Base-by-base conservation (phyloP, 2,888 invertebrate species). In the Hyalella azteca region DNA sequence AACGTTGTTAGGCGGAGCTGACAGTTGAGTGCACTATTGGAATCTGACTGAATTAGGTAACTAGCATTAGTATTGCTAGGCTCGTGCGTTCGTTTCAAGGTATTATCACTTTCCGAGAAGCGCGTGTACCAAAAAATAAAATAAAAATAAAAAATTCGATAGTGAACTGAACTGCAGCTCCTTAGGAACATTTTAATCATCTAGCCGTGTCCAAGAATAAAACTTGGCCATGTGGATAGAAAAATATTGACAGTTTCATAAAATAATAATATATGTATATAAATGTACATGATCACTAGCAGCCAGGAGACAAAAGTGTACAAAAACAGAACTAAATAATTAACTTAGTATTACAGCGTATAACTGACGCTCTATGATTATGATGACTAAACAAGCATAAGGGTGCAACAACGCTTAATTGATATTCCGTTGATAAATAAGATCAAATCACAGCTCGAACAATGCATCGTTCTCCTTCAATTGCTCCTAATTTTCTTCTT, bases 371-470 rank as follows among this genome's bases (percentile, higher is more conserved):
- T 54, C 54, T 54, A 54, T 5, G 54, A 66, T 36, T 66, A 66
- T 36, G 36, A 36, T 66, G 66, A 66, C 66, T 66, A 66, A 66
- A 36, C 36, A 66, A 66, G 66, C 66, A 66, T 7, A 66, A 66
- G 36, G 29, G 66, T 39, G 36, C 66, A 19, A 15, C 66, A 36
- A 66, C 36, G 54, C 54, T 26, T 54, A 54, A 54, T 13, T 54
- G 54, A 54, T 54, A 26, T 54, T 26, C 54, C 54, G 54, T 54
- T 54, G 54, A 54, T 5, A 19, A 54, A 54, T 54, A 54, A 7
- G 54, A 1, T 22, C 54, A 54, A 54, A 54, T 54, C 54, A 54
- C 54, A 54, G 54, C 54, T 54, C 54, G 9, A 54, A 54, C 54
- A 54, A 54, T 54, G 54, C 54, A 54, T 54, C 54, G 54, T 54